Conservation (phyloP, 1,140 invertebrate genomes). For the Camponotus vicinus region DNA sequence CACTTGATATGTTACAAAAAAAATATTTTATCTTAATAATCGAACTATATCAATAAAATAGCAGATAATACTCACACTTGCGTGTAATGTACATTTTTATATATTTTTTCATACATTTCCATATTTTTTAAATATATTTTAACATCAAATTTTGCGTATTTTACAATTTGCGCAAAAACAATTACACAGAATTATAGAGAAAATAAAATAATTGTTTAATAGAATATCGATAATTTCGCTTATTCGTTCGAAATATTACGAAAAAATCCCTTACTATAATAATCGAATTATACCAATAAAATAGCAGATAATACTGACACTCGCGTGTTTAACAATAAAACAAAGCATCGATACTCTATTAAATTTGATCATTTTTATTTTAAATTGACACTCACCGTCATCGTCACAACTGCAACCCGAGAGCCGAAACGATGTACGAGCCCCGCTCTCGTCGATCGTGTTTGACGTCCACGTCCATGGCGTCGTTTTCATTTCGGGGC, state of each 20-base stretch:
- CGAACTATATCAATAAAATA: background rate
- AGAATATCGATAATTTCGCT: background rate
- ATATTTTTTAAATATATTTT: too few relatives aligned
- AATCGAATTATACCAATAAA: background rate
- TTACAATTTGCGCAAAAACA: background rate
- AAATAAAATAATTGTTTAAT: background rate
- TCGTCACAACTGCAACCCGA: constrained; percentile 20
- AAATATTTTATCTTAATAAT: background rate
- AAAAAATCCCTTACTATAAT: background rate
- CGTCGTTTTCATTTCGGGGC: constrained; percentile 22
- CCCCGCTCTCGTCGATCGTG: constrained; percentile 7
- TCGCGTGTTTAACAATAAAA: background rate
- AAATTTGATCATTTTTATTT: constrained; percentile 23
- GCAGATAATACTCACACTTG: background rate
- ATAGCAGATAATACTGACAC: background rate
- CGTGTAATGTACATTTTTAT: background rate
- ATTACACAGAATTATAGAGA: background rate
- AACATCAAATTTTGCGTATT: background rate
- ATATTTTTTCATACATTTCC: too few relatives aligned
- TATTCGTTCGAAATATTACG: background rate
- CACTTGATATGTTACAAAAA: background rate
- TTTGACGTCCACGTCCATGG: constrained; percentile 15
- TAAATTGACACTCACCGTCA: constrained; percentile 4
- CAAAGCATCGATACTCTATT: constrained; percentile 9
- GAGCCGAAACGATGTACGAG: background rate